Percentiles rank a stretch among this genome's conserved stretches.
phyloP scores from a whole-genome alignment of 1,140 invertebrate species.

The Drosophila prosaltans region DNA sequence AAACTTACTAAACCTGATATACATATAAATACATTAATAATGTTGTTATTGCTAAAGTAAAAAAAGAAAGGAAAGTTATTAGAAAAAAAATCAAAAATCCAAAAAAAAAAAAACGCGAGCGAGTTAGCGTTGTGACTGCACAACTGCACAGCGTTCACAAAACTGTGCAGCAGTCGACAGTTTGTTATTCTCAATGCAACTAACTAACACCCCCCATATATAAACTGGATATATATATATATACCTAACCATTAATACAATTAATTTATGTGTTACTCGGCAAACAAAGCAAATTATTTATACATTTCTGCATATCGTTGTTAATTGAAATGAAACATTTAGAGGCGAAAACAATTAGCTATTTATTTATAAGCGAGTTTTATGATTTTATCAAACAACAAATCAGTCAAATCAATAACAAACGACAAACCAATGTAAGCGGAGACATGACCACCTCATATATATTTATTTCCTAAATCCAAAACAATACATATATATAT shows the following conservation, averaged over 20 bases:
- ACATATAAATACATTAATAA: constrained; percentile 41
- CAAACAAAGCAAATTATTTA: constrained; percentile 42
- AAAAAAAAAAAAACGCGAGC: neutral
- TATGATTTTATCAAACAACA: constrained; percentile 34
- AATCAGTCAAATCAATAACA: constrained; percentile 4
- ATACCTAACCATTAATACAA: constrained; percentile 40
- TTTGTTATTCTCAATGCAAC: constrained; percentile 25
- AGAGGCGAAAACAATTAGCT: constrained; percentile 33
- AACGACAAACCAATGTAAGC: constrained; percentile 14
- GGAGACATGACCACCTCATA: constrained; percentile 42
- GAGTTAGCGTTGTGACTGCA: constrained; percentile 27
- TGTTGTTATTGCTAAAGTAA: constrained; percentile 13
- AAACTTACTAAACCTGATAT: constrained; percentile 35
- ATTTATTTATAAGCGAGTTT: constrained; percentile 38
- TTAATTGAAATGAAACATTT: constrained; percentile 49
- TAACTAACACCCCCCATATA: constrained; percentile 4
- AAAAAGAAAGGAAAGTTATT: constrained; percentile 23
- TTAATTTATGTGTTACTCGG: constrained; percentile 59
- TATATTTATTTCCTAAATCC: constrained; percentile 39
- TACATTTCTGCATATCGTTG: constrained; percentile 74
- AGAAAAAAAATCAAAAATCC: constrained; percentile 10
- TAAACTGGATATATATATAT: constrained; percentile 43
- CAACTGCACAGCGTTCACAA: constrained; percentile 31
- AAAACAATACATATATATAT: constrained; percentile 21
- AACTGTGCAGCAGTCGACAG: constrained; percentile 41